Evolutionary conservation across 2,888 invertebrate species (phyloP).

Genomic region (Mechanitis messenoides): DNA sequence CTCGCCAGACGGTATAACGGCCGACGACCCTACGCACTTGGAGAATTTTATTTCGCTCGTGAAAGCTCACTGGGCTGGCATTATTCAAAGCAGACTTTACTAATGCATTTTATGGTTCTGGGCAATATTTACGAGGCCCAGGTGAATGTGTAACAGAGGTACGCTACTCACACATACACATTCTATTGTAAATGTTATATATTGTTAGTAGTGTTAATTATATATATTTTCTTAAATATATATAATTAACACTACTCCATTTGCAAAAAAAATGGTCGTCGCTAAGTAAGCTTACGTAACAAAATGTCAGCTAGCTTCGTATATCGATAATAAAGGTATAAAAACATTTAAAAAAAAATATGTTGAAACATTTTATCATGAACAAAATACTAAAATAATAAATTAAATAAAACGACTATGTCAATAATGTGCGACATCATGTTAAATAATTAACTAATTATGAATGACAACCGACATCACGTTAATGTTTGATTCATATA

Average conservation of each 20-base stretch:
- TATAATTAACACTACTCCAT: no score
- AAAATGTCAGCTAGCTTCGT: no score
- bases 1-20: conserved; percentile 15
- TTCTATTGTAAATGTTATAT: conserved; percentile 33
- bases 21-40: conserved; percentile 20
- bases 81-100: conserved; percentile 67
- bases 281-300: neutral
- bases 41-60: conserved; percentile 24
- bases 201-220: conserved; percentile 26
- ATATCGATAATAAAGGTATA: no score
- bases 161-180: conserved; percentile 53
- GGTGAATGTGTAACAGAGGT: conserved; percentile 55
- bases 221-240: no score
- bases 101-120: conserved; percentile 69
- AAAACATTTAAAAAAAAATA: no score
- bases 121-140: conserved; percentile 67
- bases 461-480: neutral
- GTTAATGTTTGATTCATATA: neutral
- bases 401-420: conserved; percentile 31
- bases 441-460: conserved; percentile 2
- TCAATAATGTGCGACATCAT: neutral
- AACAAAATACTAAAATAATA: conserved; percentile 28
- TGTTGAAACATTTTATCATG: no score
- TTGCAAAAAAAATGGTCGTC: neutral
- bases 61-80: conserved; percentile 41